phyloP scores from a whole-genome alignment of 2,797 vertebrate genomes.

The Monodelphis domestica region DNA sequence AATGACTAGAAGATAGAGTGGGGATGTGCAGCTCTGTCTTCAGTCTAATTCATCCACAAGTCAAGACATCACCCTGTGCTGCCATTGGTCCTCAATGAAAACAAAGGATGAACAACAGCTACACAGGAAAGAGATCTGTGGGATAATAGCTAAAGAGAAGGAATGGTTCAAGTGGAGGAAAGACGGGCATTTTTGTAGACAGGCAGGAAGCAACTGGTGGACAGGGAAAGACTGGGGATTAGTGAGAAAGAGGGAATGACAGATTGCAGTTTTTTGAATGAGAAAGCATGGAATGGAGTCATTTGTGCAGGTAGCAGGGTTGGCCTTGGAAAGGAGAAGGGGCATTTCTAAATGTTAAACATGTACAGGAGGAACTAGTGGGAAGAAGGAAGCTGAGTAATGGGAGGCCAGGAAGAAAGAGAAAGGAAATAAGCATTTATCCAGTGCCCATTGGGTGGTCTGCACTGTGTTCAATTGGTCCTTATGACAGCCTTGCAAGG shows the following conservation, averaged over 20 bases:
- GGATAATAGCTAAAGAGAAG: not conserved
- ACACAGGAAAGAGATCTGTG: not conserved
- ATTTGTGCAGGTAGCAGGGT: not conserved
- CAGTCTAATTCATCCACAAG: too few species aligned
- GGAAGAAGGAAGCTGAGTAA: too few species aligned
- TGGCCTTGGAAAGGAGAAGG: not conserved
- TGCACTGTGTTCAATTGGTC: not conserved
- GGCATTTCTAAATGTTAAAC: not conserved
- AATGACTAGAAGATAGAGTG: too few species aligned
- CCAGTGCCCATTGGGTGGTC: not conserved
- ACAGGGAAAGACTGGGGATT: not conserved
- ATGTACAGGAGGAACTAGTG: too few species aligned
- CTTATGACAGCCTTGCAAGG: not conserved
- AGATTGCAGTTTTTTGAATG: not conserved
- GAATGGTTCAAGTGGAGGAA: not conserved
- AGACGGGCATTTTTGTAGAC: not conserved
- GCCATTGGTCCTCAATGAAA: too few species aligned
- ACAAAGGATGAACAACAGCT: too few species aligned
- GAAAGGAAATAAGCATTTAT: not conserved
- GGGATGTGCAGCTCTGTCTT: too few species aligned
- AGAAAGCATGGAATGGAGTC: not conserved
- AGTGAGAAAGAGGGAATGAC: not conserved
- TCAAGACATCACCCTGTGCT: too few species aligned
- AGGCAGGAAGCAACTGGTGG: not conserved
- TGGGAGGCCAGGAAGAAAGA: not conserved